Base-by-base conservation (phyloP, 2,888 invertebrate species). In the Schrankia costaestrigalis region DNA sequence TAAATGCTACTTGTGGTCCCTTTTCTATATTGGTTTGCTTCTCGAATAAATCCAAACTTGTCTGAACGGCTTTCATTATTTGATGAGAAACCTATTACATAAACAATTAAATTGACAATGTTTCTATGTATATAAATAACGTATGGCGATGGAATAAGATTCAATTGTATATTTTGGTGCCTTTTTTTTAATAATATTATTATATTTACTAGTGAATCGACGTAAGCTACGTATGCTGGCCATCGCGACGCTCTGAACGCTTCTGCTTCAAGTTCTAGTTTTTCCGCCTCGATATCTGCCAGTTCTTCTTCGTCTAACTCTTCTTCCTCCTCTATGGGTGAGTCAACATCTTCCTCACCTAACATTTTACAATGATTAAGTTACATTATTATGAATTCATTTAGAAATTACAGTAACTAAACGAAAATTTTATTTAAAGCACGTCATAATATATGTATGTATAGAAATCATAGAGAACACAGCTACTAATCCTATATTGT, bases 1-100 rank as follows among this genome's bases (percentile, higher is more conserved):
- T 92, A 21, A 97, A 90, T 0, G 97, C 94, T 4, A 89, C 70
- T 9, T 80, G 65, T 13, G 91, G 90, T 1, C 85, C 85, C 41
- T 81, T 85, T 38, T 89, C 86, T 18, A 85, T 68, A 56, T 91
- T 84, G 46, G 91, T 93, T 67, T 93, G 92, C 12, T 68, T 78
- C 18, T 91, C 78, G 38, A 93, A 90, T 35, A 91, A 84, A 38
- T 86, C 69, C 24, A 93, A 67, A 58, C 92, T 92, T 11, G 70
- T 43, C 35, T 79, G 68, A 14, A 89, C 74, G 1, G 80, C 83
- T 61, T 85, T 79, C 78, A 87, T 82, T 10, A 87, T 40, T 71
- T 85, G 78, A 8, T 52, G 56, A 1, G 83, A 82, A 10, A 88
- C 86, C 88, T 89, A 34, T 2, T 29, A 63, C 48, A 25, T 30